Percentiles rank a stretch among this genome's conserved stretches.
These are phyloP conservation scores for Philypnodon macrostomus DNA, from an alignment of 2,797 vertebrate genomes.

Conservation along the genomic window DNA sequence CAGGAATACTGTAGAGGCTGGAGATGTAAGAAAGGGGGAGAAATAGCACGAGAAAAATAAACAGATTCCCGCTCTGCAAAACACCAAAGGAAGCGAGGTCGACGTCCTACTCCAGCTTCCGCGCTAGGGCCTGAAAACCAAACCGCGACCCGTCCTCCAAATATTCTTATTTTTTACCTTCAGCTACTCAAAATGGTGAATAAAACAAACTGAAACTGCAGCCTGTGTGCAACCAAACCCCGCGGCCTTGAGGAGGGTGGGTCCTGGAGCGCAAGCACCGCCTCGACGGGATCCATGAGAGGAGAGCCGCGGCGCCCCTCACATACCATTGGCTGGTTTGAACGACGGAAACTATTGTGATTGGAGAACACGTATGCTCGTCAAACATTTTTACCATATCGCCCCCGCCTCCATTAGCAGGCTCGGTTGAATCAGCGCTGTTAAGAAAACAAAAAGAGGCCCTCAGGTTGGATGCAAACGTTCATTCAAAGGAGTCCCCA, in stretches of 20 bases:
- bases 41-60: slow-evolving; percentile 60
- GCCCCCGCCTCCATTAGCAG: slow-evolving; percentile 61
- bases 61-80: slow-evolving; percentile 71
- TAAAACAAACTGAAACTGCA: slow-evolving; percentile 90
- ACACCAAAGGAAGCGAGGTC: slow-evolving; percentile 60
- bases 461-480: slow-evolving; percentile 68
- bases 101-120: slow-evolving; percentile 67
- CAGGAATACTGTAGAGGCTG: slow-evolving; percentile 79
- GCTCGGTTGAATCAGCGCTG: slow-evolving; percentile 72
- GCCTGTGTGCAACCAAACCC: slow-evolving; percentile 80
- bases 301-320: slow-evolving; percentile 16
- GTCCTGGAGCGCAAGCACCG: slow-evolving; percentile 28
- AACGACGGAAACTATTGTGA: slow-evolving; percentile 41
- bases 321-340: slow-evolving; percentile 68
- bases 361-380: slow-evolving; percentile 39
- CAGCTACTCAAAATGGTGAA: slow-evolving; percentile 85
- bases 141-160: slow-evolving; percentile 56
- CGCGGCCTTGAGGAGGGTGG: slow-evolving; percentile 63
- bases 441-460: slow-evolving; percentile 83
- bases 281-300: slow-evolving; percentile 44
- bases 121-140: slow-evolving; percentile 64
- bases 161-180: slow-evolving; percentile 71
- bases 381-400: slow-evolving; percentile 33
- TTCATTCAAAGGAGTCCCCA: slow-evolving; percentile 52
- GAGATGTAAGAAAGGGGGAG: slow-evolving; percentile 64